phyloP scores from a whole-genome alignment of 2,797 vertebrate genomes.

The Sebastes jordani region DNA sequence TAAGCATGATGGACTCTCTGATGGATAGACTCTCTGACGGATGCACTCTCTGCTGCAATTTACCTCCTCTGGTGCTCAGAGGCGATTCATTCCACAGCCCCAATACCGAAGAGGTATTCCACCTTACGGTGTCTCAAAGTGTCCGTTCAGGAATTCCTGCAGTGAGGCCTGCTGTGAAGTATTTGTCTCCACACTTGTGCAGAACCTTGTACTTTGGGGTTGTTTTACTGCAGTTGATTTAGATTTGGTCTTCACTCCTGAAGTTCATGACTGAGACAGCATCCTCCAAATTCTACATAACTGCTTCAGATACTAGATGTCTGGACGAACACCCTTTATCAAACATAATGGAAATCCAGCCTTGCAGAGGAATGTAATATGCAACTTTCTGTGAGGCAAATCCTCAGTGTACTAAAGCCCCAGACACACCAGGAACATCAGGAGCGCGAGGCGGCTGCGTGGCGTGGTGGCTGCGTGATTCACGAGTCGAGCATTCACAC shows the following conservation, averaged over 20 bases:
- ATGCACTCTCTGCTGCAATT: background rate
- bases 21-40: background rate
- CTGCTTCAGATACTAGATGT: no score
- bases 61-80: background rate
- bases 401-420: no score
- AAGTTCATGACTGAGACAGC: no score
- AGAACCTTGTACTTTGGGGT: background rate
- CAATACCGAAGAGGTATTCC: background rate
- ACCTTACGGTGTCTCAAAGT: background rate
- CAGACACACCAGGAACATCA: no score
- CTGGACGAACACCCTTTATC: no score
- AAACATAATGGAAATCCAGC: no score
- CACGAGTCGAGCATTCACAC: no score
- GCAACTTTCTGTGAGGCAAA: no score
- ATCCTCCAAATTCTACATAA: no score
- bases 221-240: background rate
- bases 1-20: conserved; percentile 16
- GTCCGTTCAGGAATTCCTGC: background rate
- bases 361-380: no score
- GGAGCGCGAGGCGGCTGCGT: no score
- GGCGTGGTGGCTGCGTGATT: no score
- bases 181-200: background rate
- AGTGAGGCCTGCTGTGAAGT: background rate
- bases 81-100: background rate
- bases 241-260: background rate